phyloP scores from a whole-genome alignment of 23 tunicate species.

The Clavelina lepadiformis region DNA sequence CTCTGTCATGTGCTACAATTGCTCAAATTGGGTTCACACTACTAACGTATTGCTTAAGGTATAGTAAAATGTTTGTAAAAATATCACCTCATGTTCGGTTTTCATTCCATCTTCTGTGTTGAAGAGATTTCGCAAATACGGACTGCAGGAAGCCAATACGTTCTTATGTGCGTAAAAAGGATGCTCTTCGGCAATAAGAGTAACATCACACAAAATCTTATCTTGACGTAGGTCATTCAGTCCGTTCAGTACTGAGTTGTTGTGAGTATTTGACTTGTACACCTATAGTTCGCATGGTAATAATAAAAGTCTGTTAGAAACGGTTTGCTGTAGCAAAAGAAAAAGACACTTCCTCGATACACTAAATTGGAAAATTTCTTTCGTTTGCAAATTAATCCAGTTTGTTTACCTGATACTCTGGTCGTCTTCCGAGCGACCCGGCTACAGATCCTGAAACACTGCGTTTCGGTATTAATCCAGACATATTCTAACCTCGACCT shows the following conservation, averaged over 20 bases:
- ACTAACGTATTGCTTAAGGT: too few species aligned
- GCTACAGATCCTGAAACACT: conserved; percentile 53
- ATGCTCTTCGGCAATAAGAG: conserved; percentile 91
- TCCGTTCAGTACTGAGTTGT: conserved; percentile 64
- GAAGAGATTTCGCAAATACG: conserved; percentile 85
- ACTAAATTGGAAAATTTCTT: not conserved
- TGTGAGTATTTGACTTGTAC: conserved; percentile 90
- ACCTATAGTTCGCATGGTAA: too few species aligned
- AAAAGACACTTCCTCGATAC: too few species aligned
- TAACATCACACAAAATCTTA: conserved; percentile 97
- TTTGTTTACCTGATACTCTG: conserved; percentile 74
- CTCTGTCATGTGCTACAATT: not conserved
- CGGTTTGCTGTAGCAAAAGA: too few species aligned
- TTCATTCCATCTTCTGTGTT: conserved; percentile 85
- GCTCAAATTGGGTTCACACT: too few species aligned
- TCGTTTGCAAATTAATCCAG: not conserved
- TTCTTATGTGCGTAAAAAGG: conserved; percentile 88
- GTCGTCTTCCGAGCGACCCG: conserved; percentile 85
- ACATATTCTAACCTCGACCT: conserved; percentile 24
- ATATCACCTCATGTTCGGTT: conserved; percentile 82
- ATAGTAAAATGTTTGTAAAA: too few species aligned
- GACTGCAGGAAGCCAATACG: conserved; percentile 86
- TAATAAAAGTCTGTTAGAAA: too few species aligned
- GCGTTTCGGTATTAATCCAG: conserved; percentile 77
- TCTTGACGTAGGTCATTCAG: conserved; percentile 87